Base-by-base conservation (phyloP, 2,888 invertebrate species). In the Chalcis sispes region DNA sequence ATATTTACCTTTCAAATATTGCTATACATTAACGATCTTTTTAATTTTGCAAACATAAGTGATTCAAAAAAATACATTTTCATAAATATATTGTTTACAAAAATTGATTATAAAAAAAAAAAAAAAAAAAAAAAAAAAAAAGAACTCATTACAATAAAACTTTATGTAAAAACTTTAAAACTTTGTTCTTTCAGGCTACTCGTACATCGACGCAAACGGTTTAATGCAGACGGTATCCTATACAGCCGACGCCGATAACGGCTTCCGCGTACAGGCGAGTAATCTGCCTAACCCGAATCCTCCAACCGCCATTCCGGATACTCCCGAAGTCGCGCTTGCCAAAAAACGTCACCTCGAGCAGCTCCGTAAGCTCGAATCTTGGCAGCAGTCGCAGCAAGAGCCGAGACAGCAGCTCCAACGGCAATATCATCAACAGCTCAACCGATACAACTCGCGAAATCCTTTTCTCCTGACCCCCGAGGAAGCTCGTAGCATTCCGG, bases 191-290 rank as follows among this genome's bases (percentile, higher is more conserved):
- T 8, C 62, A 84, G 92, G 91, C 48, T 94, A 93, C 85, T 92
- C 93, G 1, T 94, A 93, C 85, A 90, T 94, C 54, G 94, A 94
- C 84, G 92, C 92, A 13, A 90, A 92, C 84, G 93, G 93, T 7
- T 89, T 91, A 75, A 84, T 92, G 32, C 93, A 93, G 86, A 91
- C 91, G 5, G 92, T 93, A 3, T 90, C 91, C 20, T 93, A 93
- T 83, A 89, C 91, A 13, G 91, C 93, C 1, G 93, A 93, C 86
- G 89, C 90, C 48, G 82, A 89, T 25, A 90, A 93, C 82, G 93
- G 93, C 58, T 93, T 93, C 87, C 90, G 93, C 83, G 92, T 92
- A 40, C 90, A 91, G 0, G 93, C 92, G 56, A 92, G 92, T 46
- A 93, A 93, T 86, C 86, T 86, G n/a, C 89, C 88, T 0, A 20